These are phyloP conservation scores for Vidua macroura DNA, from an alignment of 2,113 vertebrate species.

Conservation along the genomic window DNA sequence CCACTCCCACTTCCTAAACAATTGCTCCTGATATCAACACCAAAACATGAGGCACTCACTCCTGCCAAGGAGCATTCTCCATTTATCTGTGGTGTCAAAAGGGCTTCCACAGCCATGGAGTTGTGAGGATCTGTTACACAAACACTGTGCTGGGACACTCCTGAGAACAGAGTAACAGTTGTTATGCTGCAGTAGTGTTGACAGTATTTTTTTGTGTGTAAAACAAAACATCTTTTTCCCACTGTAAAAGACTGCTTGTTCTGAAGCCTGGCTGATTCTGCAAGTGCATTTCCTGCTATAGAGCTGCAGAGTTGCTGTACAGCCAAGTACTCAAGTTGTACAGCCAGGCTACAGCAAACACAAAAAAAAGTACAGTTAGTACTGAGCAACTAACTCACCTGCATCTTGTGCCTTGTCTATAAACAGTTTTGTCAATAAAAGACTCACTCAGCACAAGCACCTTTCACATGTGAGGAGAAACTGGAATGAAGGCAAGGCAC, in stretches of 20 bases:
- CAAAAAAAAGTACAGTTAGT: too few species aligned
- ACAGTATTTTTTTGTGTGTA: neutral
- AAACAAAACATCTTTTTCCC: slow-evolving; percentile 31
- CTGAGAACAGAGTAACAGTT: slow-evolving; percentile 22
- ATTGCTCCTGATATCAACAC: neutral
- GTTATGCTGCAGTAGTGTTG: neutral
- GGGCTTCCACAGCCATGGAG: neutral
- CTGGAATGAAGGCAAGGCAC: neutral
- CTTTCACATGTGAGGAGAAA: neutral
- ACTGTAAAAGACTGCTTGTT: slow-evolving; percentile 10
- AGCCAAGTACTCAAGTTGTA: neutral
- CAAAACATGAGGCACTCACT: neutral
- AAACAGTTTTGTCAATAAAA: neutral
- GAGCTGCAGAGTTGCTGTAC: neutral
- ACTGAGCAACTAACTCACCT: neutral
- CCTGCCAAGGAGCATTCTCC: neutral
- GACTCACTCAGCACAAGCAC: neutral
- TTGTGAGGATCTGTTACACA: neutral
- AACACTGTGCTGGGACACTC: neutral
- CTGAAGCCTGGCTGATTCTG: neutral
- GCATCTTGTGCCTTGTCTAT: neutral
- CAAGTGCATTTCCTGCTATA: neutral
- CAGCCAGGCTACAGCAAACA: neutral
- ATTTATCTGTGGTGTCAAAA: slow-evolving; percentile 6
- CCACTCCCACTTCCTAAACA: neutral